A percentile compares a stretch with the other conserved stretches of the same genome.
phyloP scores from a whole-genome alignment of 2,113 vertebrate genomes.

The Microtus montanus region DNA sequence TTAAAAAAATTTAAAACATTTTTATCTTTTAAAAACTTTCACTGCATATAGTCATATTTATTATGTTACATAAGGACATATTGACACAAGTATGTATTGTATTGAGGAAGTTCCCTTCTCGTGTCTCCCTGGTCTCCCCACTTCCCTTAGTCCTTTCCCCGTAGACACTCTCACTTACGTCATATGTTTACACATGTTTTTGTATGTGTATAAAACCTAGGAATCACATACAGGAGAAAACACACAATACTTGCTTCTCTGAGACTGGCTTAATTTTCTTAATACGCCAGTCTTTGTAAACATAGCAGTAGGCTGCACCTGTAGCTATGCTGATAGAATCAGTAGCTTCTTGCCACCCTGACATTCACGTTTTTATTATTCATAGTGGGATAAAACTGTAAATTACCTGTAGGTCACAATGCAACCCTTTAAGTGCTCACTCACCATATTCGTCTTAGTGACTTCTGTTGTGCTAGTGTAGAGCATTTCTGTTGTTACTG shows the following conservation, averaged over 20 bases:
- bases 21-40: not conserved
- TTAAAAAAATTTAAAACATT: conserved; percentile 22
- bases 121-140: too few relatives aligned
- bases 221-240: not conserved
- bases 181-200: not conserved
- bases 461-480: not conserved
- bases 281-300: conserved; percentile 12
- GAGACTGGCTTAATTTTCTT: not conserved
- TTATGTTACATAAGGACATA: not conserved
- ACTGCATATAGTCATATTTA: not conserved
- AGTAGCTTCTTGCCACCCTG: not conserved
- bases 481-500: not conserved
- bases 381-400: conserved; percentile 43
- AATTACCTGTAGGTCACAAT: conserved; percentile 19
- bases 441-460: not conserved
- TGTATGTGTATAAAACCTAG: not conserved
- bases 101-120: not conserved
- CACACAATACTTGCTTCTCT: not conserved
- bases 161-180: not conserved
- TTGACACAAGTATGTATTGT: not conserved
- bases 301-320: not conserved
- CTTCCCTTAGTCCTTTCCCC: not conserved
- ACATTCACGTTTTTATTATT: conserved; percentile 46
- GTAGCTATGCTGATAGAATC: conserved; percentile 12
- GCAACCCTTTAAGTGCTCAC: conserved; percentile 35